Evolutionary conservation across 2,113 vertebrate species (phyloP).

Genomic region (Apistogramma diplotaenia): DNA sequence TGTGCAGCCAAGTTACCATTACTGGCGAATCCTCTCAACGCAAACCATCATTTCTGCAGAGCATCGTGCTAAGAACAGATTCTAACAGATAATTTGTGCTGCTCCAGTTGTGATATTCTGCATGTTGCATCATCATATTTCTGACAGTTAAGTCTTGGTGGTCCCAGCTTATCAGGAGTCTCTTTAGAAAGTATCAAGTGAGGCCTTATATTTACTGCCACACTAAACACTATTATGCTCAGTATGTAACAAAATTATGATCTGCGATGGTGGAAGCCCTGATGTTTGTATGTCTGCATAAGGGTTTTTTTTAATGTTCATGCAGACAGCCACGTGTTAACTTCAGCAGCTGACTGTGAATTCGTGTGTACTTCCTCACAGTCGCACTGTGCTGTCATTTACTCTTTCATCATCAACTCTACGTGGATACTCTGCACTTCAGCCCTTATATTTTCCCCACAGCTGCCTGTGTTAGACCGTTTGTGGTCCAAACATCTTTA

Average conservation of each 20-base stretch:
- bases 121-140: constrained; percentile 1
- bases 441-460: background rate
- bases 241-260: background rate
- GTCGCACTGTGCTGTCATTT: background rate
- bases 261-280: background rate
- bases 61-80: background rate
- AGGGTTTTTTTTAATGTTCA: background rate
- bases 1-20: constrained; percentile 25
- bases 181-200: constrained; percentile 11
- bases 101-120: background rate
- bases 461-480: background rate
- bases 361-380: background rate
- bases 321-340: background rate
- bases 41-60: background rate
- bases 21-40: constrained; percentile 4
- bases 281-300: background rate
- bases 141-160: background rate
- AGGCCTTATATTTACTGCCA: constrained; percentile 13
- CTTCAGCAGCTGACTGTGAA: background rate
- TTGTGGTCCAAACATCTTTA: background rate
- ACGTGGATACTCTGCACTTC: background rate
- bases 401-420: background rate
- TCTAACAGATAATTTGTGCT: background rate
- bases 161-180: background rate
- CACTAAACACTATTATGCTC: background rate